Conservation (phyloP, 2,888 invertebrate genomes). For the Oscheius sp. region DNA sequence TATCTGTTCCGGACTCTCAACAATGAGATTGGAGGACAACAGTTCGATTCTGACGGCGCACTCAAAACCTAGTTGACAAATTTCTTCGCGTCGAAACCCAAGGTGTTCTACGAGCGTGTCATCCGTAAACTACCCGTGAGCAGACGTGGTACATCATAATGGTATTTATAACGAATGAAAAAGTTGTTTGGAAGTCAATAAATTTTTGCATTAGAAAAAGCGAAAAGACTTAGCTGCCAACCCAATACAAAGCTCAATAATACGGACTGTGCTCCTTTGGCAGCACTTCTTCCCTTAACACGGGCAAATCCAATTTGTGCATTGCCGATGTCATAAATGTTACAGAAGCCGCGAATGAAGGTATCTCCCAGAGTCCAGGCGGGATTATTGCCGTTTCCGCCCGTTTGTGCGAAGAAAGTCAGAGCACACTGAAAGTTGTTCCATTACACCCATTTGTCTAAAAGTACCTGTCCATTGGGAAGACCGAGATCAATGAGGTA, state of each 20-base stretch:
- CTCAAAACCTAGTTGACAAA: no score
- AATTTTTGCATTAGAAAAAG: no score
- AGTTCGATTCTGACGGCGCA: no score
- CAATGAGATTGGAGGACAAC: no score
- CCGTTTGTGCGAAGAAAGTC: slow-evolving; percentile 40
- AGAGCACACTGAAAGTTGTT: slow-evolving; percentile 42
- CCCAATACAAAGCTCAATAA: background rate
- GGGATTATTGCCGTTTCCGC: slow-evolving; percentile 43
- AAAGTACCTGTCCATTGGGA: slow-evolving; percentile 42
- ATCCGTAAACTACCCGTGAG: no score
- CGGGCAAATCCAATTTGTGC: slow-evolving; percentile 45
- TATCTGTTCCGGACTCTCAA: no score
- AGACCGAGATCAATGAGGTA: slow-evolving; percentile 64
- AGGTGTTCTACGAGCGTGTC: no score
- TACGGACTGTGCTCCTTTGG: background rate
- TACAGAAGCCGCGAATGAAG: slow-evolving; percentile 55
- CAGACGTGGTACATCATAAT: no score
- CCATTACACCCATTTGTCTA: background rate
- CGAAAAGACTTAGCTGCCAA: no score
- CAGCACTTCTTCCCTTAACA: slow-evolving; percentile 1
- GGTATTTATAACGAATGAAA: no score
- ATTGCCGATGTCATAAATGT: slow-evolving; percentile 47
- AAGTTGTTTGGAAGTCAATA: no score
- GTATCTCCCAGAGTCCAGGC: slow-evolving; percentile 56
- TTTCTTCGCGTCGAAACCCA: no score